Evolutionary conservation across 2,888 invertebrate species (phyloP), one percentile per base, ranked within the genome.

Genomic region (Tetheella fluctuosa): DNA sequence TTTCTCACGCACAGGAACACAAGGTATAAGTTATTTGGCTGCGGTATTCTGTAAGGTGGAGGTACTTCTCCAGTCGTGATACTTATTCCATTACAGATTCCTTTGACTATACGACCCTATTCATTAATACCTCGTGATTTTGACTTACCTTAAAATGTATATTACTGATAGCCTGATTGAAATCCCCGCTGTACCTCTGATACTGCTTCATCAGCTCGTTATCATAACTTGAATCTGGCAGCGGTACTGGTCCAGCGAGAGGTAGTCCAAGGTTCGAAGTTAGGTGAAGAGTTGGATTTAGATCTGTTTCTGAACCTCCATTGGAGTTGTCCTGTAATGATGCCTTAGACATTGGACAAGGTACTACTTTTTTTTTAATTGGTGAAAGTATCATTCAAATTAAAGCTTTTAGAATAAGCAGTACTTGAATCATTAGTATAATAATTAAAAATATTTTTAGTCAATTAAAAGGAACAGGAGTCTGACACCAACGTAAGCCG

Each of bases 161-260:
- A 65, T 83, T 86, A 37, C 69, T 87, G 15, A 95, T 94, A 5
- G 96, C 95, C 69, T 97, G 96, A 67, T 96, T 95, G 81, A 96
- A 97, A 77, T 97, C 97, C 1, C 95, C 95, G 58, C 96, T 96
- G 81, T 96, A 96, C 68, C 95, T 84, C 68, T 91, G 90, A 59
- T 90, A 91, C 59, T 88, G 88, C 57, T 89, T 91, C 85, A 93
- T 90, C 28, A 91, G 76, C 52, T 91, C 89, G 52, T 89, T 90
- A 42, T 95, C 94, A 63, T 95, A 95, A 61, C 95, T 96, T 66
- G 95, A 94, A 52, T 95, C 94, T 39, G 95, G 95, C 68, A 96
- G 93, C 58, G 95, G 95, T 0, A 97, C 97, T 0, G 97, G 96
- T 0, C 97, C 97, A 12, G 97, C 97, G 0, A 97, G 89, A 0